Percentiles rank a stretch among this genome's conserved stretches.
phyloP scores from a whole-genome alignment of 2,888 invertebrate species.

The Eumacrocentrus americanus region DNA sequence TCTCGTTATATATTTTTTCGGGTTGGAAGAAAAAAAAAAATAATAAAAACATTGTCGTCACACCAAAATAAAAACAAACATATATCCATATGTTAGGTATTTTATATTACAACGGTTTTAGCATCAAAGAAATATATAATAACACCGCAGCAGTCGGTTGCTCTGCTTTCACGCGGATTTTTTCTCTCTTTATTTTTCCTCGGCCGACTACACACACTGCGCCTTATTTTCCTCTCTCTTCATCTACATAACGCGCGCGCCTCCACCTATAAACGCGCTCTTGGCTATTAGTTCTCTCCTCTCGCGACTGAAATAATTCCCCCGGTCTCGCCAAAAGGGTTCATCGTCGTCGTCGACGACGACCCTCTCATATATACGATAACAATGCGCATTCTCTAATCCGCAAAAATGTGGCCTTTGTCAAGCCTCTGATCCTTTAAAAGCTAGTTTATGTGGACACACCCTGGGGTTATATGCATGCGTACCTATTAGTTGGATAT shows the following conservation, averaged over 20 bases:
- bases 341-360: no score
- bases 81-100: no score
- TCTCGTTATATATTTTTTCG: not conserved
- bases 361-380: no score
- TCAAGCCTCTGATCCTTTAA: slow-evolving; percentile 45
- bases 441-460: slow-evolving; percentile 48
- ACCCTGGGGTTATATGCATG: no score
- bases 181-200: no score
- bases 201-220: not conserved
- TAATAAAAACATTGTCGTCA: no score
- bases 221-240: slow-evolving; percentile 2
- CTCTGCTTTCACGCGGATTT: not conserved
- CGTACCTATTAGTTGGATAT: no score
- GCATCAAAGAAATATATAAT: no score
- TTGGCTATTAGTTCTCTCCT: slow-evolving; percentile 1
- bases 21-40: no score
- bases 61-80: no score
- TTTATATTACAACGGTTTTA: not conserved
- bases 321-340: slow-evolving; percentile 8
- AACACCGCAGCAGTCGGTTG: no score
- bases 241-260: slow-evolving; percentile 17
- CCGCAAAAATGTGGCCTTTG: slow-evolving; percentile 49
- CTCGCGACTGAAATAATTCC: slow-evolving; percentile 10
- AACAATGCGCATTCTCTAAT: slow-evolving; percentile 40
- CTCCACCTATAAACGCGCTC: slow-evolving; percentile 1